Base-by-base conservation (phyloP, 2,888 invertebrate species). In the Mongoloraphidia duomilia region DNA sequence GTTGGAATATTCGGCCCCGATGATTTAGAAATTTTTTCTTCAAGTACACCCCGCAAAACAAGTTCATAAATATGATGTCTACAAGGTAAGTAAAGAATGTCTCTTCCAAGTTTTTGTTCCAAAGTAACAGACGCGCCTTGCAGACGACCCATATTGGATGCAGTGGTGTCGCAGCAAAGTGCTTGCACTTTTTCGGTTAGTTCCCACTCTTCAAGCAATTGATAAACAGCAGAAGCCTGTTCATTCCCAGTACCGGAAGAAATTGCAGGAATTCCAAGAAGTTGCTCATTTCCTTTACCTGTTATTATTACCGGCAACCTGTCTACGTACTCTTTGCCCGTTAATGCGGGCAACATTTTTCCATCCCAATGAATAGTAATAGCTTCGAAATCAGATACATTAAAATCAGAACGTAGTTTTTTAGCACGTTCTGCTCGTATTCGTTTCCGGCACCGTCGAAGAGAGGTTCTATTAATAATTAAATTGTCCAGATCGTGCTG, bases 291-390 rank as follows among this genome's bases (percentile, higher is more conserved):
- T 45, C 50, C 52, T 14, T 51, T 51, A 51, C 48, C 47, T 34
- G 55, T 54, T 40, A 58, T 50, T 34, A 59, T 46, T 46, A 60
- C 50, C 36, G 58, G 57, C 33, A 60, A 41, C 50, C 56, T 49
- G 48, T 61, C 58, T 17, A 49, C 47, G 26, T 47, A 34, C 49
- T 56, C 53, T 44, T 50, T 54, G 47, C 47, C 50, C 39, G 46
- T 46, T 41, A 59, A 37, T 50, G 52, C 54, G 26, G 53, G 55
- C 14, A 58, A 44, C 35, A 58, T 13, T 53, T 59, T 59, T 14
- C 56, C 55, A 53, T 60, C 57, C 59, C 59, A 61, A 47, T 60
- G 58, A 13, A 57, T 42, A 47, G 54, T 50, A 14, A 53, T 37
- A 44, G 50, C 50, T 41, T 55, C 50, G 12, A 55, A 46, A 33